Evolutionary conservation across 2,797 vertebrate species (phyloP).

Genomic region (Sylvilagus floridanus): DNA sequence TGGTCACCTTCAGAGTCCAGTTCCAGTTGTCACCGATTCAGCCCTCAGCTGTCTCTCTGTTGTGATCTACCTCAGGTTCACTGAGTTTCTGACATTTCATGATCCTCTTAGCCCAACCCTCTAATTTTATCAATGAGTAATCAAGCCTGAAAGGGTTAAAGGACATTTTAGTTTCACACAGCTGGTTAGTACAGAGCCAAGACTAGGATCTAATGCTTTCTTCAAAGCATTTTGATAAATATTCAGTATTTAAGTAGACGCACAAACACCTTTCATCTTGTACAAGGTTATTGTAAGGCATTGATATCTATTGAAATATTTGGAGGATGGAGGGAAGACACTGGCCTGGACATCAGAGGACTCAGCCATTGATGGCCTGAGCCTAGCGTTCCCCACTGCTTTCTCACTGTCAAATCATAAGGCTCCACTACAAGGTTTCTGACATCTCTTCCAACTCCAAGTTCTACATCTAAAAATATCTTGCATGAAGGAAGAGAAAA

Average conservation of each 20-base stretch:
- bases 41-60: neutral
- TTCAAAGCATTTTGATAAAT: constrained; percentile 13
- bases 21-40: neutral
- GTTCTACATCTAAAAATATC: neutral
- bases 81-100: constrained; percentile 53
- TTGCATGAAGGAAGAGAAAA: neutral
- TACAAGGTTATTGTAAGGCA: neutral
- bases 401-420: neutral
- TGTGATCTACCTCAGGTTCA: neutral
- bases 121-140: constrained; percentile 59
- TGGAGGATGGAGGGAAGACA: neutral
- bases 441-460: neutral
- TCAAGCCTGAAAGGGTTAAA: constrained; percentile 23
- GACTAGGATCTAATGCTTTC: neutral
- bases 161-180: neutral
- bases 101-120: neutral
- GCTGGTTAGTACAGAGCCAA: neutral
- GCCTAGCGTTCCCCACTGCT: neutral
- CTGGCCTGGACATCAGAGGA: neutral
- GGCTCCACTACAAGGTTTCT: neutral
- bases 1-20: neutral
- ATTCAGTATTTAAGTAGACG: neutral
- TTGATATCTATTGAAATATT: neutral
- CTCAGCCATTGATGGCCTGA: too few species aligned
- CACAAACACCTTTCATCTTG: neutral